phyloP scores from a whole-genome alignment of 2,797 vertebrate species.

The Lepilemur septentrionalis region DNA sequence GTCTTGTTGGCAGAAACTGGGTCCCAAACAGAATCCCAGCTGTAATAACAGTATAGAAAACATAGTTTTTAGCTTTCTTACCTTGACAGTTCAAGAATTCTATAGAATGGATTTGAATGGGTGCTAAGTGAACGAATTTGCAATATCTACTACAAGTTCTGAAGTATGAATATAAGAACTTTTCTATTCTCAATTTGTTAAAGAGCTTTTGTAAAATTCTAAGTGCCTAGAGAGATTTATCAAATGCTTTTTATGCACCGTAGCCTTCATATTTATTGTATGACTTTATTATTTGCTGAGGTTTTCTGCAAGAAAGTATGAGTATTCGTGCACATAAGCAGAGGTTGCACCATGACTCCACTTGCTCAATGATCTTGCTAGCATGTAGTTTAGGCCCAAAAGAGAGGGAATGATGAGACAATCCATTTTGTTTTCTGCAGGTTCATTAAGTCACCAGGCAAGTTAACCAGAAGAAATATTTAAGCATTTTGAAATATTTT shows the following conservation, averaged over 20 bases:
- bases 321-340: background rate
- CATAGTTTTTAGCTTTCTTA: background rate
- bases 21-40: background rate
- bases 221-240: background rate
- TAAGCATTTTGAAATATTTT: background rate
- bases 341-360: rapidly evolving
- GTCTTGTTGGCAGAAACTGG: background rate
- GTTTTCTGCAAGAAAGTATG: background rate
- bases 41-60: background rate
- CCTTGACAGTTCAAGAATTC: background rate
- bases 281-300: background rate
- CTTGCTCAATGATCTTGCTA: background rate
- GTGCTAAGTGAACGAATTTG: background rate
- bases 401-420: background rate
- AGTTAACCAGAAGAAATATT: background rate
- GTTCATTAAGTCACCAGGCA: background rate
- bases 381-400: background rate
- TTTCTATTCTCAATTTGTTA: background rate
- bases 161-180: background rate
- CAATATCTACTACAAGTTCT: background rate
- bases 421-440: background rate
- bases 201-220: background rate
- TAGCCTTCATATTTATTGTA: background rate
- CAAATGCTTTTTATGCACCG: background rate
- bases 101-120: background rate